phyloP scores from a whole-genome alignment of 2,888 invertebrate genomes.

The Acrobasis suavella region DNA sequence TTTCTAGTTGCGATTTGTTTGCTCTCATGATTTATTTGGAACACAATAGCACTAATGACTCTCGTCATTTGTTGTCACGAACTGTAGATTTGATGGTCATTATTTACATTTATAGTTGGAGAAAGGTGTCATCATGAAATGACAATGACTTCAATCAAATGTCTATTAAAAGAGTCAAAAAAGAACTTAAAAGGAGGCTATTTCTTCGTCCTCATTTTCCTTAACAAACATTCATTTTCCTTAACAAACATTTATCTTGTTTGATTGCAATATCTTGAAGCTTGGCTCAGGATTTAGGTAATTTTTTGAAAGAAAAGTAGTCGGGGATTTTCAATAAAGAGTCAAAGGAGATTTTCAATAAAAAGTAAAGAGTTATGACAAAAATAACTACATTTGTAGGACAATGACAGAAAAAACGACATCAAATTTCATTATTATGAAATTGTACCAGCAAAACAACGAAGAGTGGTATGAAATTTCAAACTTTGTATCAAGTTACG shows the following conservation, averaged over 20 bases:
- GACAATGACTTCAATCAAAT: conserved; percentile 9
- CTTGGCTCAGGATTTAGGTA: too few relatives aligned
- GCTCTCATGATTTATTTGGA: neutral
- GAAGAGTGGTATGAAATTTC: neutral
- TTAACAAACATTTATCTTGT: too few relatives aligned
- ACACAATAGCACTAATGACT: neutral
- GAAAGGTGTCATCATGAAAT: conserved; percentile 8
- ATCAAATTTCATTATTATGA: too few relatives aligned
- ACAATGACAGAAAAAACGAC: too few relatives aligned
- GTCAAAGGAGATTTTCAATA: too few relatives aligned
- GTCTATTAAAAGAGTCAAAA: neutral
- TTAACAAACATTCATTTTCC: too few relatives aligned
- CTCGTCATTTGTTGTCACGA: conserved; percentile 13
- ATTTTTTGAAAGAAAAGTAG: too few relatives aligned
- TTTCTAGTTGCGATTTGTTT: neutral
- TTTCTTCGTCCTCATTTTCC: too few relatives aligned
- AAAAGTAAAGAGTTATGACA: too few relatives aligned
- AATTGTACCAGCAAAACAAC: neutral
- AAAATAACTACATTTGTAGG: too few relatives aligned
- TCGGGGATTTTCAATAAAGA: too few relatives aligned
- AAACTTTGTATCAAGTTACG: neutral
- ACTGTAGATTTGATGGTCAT: conserved; percentile 14
- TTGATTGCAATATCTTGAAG: too few relatives aligned
- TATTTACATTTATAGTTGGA: conserved; percentile 5
- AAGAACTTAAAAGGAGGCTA: neutral